Conservation (phyloP, 2,797 vertebrate species). For the Coilia nasus region DNA sequence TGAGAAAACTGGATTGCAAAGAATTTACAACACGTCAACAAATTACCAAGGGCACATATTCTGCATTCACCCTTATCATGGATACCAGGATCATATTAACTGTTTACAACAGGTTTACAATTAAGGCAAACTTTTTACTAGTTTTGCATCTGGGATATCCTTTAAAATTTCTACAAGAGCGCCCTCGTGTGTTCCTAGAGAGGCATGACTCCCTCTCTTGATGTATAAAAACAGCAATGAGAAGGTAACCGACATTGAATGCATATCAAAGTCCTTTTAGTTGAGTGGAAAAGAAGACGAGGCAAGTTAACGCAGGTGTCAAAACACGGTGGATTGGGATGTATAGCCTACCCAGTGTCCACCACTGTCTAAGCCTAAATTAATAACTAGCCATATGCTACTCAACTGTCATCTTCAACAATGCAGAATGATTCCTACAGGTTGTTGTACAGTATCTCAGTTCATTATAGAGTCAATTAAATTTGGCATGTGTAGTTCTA, state of each 20-base stretch:
- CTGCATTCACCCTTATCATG: not conserved
- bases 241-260: not conserved
- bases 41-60: not conserved
- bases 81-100: not conserved
- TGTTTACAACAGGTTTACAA: no score
- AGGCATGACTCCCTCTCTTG: not conserved
- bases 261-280: not conserved
- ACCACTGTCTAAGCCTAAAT: not conserved
- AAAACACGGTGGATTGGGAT: not conserved
- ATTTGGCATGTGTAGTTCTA: no score
- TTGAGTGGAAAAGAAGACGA: not conserved
- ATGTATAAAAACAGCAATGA: not conserved
- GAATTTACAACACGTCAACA: not conserved
- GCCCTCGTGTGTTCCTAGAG: not conserved
- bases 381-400: not conserved
- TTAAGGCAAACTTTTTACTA: not conserved
- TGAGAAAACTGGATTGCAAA: no score
- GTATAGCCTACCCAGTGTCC: not conserved
- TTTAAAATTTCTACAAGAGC: not conserved
- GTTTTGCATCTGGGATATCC: not conserved
- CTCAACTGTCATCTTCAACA: not conserved
- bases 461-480: no score
- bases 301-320: not conserved
- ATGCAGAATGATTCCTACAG: no score
- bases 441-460: no score